Percentiles rank a stretch among this genome's conserved stretches.
These are phyloP conservation scores for Strongylocentrotus purpuratus DNA, from an alignment of 35 echinoderm and acorn worm genomes.

Conservation along the genomic window DNA sequence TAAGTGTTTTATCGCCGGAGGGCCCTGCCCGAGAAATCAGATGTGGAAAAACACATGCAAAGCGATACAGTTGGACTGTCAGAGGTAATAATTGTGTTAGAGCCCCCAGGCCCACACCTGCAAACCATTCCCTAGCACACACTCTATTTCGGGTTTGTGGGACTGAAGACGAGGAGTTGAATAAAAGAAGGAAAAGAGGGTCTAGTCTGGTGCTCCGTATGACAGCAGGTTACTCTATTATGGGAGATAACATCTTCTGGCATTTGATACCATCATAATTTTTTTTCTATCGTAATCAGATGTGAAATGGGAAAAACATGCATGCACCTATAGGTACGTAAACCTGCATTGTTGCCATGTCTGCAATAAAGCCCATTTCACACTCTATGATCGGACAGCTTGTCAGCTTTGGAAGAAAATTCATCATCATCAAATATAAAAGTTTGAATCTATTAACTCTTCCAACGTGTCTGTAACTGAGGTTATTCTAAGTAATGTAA, in stretches of 20 bases:
- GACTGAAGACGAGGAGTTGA: not conserved
- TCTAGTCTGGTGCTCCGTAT: not conserved
- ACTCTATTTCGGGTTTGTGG: not conserved
- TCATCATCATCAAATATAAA: too few relatives aligned
- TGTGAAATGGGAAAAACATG: not conserved
- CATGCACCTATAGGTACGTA: not conserved
- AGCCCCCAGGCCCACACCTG: not conserved
- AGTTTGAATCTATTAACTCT: too few relatives aligned
- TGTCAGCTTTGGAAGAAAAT: too few relatives aligned
- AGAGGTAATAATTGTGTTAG: constrained; percentile 37
- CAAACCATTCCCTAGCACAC: not conserved
- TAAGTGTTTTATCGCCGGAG: constrained; percentile 31
- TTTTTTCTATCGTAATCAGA: not conserved
- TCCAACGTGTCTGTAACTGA: too few relatives aligned
- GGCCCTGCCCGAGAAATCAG: not conserved
- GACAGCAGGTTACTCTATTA: not conserved
- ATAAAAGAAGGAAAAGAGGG: not conserved
- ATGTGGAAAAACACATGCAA: constrained; percentile 23
- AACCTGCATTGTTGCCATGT: too few relatives aligned
- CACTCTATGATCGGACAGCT: too few relatives aligned
- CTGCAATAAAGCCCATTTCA: too few relatives aligned
- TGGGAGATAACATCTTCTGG: constrained; percentile 1
- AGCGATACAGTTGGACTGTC: constrained; percentile 30
- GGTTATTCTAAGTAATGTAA: too few relatives aligned
- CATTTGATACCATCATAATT: not conserved